Evolutionary conservation across 2,113 vertebrate genomes (phyloP), one percentile per base, ranked within the genome.

Genomic region (Atherinomorus stipes): DNA sequence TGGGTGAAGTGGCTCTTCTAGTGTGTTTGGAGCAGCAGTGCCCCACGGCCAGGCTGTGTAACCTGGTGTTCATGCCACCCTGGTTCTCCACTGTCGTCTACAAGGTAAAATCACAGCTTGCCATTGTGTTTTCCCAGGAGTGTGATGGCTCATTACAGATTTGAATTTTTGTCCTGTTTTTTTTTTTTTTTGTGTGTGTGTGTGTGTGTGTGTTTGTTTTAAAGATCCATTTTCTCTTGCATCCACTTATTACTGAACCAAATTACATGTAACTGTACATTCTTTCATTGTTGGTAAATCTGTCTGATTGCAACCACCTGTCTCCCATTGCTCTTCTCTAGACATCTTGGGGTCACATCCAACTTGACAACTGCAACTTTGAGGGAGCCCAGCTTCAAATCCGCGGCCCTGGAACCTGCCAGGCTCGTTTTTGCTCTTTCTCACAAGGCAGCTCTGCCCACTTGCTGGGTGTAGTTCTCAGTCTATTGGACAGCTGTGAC

Each of bases 381-480:
- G 95, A 97, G 79, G 95, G 94, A 3, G 95, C 95, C 22, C 96
- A 98, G 88, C 86, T 98, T 75, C 96, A 96, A 83, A 85, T 98
- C 70, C 92, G 95, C 0, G 95, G 95, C 0, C 96, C 96, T 0
- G 96, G 96, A 44, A 97, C 94, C 0, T 96, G 96, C 83, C 97
- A 97, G 70, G 95, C 96, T 70, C 96, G 95, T 72, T 98, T 96
- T 87, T 98, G 96, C 82, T 95, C 94, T 72, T 97, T 98, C 83
- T 96, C 91, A 47, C 96, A 96, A 69, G 95, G 95, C 50, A 96
- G 95, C 85, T 93, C 93, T 1, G 93, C 94, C 68, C 93, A 95
- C 80, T 87, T 98, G 70, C 90, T 94, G 64, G 95, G 93, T 0
- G 93, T 97, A 26, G 92, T 94, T 12, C 90, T 97, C 51, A 96